Conservation (phyloP, 92 coral and sea anemone species). For the Paramuricea clavata region DNA sequence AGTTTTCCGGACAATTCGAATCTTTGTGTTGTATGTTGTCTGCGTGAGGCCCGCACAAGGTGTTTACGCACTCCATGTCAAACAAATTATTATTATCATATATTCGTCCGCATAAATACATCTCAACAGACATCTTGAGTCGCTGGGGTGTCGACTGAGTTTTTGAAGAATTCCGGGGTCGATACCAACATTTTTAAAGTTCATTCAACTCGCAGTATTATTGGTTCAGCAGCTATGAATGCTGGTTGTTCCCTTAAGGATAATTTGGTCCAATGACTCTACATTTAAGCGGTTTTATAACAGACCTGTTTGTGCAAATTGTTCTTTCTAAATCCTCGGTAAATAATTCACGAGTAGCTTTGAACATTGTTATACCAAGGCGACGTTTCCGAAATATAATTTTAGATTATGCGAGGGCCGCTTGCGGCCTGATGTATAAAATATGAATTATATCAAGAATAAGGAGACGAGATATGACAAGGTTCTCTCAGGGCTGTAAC, state of each 20-base stretch:
- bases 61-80: conserved; percentile 29
- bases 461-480: too few relatives aligned
- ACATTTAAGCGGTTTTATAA: conserved; percentile 38
- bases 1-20: conserved; percentile 50
- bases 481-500: too few relatives aligned
- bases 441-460: too few relatives aligned
- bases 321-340: conserved; percentile 21
- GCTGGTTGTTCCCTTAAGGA: conserved; percentile 43
- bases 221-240: conserved; percentile 34
- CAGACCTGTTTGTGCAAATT: conserved; percentile 17
- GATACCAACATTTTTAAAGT: conserved; percentile 32
- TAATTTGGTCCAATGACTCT: conserved; percentile 43
- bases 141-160: conserved; percentile 36
- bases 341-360: background rate
- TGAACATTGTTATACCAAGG: conserved; percentile 19
- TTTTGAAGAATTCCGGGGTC: conserved; percentile 30
- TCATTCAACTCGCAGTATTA: conserved; percentile 34
- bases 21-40: conserved; percentile 49
- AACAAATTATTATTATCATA: conserved; percentile 33
- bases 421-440: too few relatives aligned
- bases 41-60: conserved; percentile 35
- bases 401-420: conserved; percentile 10
- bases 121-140: conserved; percentile 24
- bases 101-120: conserved; percentile 37
- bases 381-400: background rate